Evolutionary conservation across 1,140 invertebrate species (phyloP).

Genomic region (Diprion similis): DNA sequence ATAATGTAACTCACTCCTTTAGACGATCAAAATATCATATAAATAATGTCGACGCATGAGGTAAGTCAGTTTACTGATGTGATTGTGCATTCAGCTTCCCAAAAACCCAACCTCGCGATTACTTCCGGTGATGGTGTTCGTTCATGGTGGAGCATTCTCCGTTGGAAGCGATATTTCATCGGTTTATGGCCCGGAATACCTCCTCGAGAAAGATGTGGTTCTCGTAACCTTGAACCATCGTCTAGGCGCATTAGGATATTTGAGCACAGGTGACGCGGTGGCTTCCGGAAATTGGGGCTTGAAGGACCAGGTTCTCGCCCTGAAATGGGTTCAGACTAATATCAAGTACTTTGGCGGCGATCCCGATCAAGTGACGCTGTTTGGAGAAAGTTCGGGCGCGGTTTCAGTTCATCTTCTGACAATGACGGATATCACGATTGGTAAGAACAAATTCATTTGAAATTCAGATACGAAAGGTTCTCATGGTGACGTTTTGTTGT

Average conservation of each 20-base stretch:
- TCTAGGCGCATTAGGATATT: slow-evolving; percentile 64
- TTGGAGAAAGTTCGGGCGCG: slow-evolving; percentile 41
- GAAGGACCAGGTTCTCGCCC: slow-evolving; percentile 59
- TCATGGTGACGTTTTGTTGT: too few relatives aligned
- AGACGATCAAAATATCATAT: neutral
- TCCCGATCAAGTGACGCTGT: slow-evolving; percentile 41
- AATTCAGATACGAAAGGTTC: neutral
- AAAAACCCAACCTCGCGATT: neutral
- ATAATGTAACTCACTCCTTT: neutral
- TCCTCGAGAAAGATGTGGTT: slow-evolving; percentile 65
- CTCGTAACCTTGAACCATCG: slow-evolving; percentile 67
- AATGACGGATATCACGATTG: slow-evolving; percentile 57
- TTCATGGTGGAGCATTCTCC: slow-evolving; percentile 61
- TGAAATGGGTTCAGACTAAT: slow-evolving; percentile 58
- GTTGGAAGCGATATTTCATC: slow-evolving; percentile 44
- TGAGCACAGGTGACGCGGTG: slow-evolving; percentile 52
- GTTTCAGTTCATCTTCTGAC: slow-evolving; percentile 56
- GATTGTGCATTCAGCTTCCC: neutral
- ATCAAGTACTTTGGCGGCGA: slow-evolving; percentile 48
- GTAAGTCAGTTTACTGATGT: too few relatives aligned
- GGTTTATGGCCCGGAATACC: slow-evolving; percentile 58
- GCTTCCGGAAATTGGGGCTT: slow-evolving; percentile 59
- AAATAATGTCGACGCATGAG: too few relatives aligned
- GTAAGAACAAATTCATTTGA: slow-evolving; percentile 20
- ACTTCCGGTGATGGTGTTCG: slow-evolving; percentile 61